Conservation (phyloP, 2,797 vertebrate genomes). For the Acanthurus leucopareius region DNA sequence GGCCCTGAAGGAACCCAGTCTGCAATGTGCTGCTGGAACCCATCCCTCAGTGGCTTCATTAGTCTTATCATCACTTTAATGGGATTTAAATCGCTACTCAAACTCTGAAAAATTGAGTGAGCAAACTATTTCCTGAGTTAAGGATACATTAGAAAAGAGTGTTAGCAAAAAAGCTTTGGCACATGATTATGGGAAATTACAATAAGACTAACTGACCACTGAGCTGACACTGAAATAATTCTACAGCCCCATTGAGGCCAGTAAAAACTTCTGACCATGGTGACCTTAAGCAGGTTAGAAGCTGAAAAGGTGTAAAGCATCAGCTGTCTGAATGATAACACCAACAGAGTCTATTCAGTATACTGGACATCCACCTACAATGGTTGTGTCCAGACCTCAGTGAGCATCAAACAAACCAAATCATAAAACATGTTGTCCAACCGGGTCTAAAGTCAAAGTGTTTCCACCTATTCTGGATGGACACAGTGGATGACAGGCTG, state of each 20-base stretch:
- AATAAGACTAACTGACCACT: conserved; percentile 57
- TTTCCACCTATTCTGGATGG: too few species aligned
- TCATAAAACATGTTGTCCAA: background rate
- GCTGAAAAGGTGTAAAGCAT: background rate
- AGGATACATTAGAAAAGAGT: conserved; percentile 56
- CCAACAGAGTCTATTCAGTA: background rate
- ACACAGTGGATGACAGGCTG: too few species aligned
- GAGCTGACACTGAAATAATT: conserved; percentile 40
- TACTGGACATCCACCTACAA: background rate
- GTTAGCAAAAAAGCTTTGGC: conserved; percentile 32
- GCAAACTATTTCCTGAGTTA: conserved; percentile 62
- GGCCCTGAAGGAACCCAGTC: conserved; percentile 18
- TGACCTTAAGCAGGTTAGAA: conserved; percentile 29
- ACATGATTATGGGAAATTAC: conserved; percentile 45
- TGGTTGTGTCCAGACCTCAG: background rate
- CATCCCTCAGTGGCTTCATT: conserved; percentile 68
- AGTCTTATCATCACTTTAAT: conserved; percentile 71
- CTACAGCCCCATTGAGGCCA: background rate
- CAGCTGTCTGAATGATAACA: background rate
- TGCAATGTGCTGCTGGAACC: conserved; percentile 29
- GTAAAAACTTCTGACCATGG: conserved; percentile 2
- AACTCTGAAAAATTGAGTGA: conserved; percentile 62
- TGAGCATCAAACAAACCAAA: background rate
- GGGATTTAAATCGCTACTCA: conserved; percentile 68
- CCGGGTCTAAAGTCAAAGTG: background rate